phyloP scores from a whole-genome alignment of 2,888 invertebrate genomes.

The Lymantria dispar region DNA sequence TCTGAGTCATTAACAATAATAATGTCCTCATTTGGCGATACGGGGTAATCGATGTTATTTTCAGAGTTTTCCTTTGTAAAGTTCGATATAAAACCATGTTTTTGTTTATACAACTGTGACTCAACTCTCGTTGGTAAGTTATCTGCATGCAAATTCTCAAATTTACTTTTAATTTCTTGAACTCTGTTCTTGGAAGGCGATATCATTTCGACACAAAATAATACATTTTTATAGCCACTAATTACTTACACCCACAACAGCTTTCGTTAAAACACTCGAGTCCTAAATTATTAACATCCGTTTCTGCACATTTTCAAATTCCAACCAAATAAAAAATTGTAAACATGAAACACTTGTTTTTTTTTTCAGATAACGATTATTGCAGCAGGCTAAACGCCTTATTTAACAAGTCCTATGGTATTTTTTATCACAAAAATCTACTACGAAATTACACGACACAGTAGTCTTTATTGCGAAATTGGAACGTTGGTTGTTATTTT shows the following conservation, averaged over 20 bases:
- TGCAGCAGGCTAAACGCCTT: slow-evolving; percentile 13
- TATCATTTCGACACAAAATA: slow-evolving; percentile 64
- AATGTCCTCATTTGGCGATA: slow-evolving; percentile 30
- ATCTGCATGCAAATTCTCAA: slow-evolving; percentile 77
- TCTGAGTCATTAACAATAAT: slow-evolving; percentile 32
- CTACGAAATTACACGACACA: slow-evolving; percentile 26
- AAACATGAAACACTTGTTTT: slow-evolving; percentile 17
- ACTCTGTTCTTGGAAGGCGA: slow-evolving; percentile 80
- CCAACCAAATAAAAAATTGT: slow-evolving; percentile 7
- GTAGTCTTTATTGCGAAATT: slow-evolving; percentile 31
- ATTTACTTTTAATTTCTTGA: slow-evolving; percentile 85
- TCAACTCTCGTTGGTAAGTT: slow-evolving; percentile 35
- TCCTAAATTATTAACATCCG: slow-evolving; percentile 2
- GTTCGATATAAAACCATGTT: slow-evolving; percentile 12
- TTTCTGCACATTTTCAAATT: slow-evolving; percentile 4
- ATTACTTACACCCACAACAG: slow-evolving; percentile 5
- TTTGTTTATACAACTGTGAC: slow-evolving; percentile 34
- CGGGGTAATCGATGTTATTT: slow-evolving; percentile 22
- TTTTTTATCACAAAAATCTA: slow-evolving; percentile 11
- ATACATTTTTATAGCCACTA: slow-evolving; percentile 52
- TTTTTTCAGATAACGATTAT: slow-evolving; percentile 20
- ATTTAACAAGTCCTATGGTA: slow-evolving; percentile 10
- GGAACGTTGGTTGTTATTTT: slow-evolving; percentile 39
- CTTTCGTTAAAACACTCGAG: slow-evolving; percentile 1
- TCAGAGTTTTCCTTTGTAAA: slow-evolving; percentile 31